Evolutionary conservation across 1,140 invertebrate species (phyloP).

Genomic region (Hylyphantes graminicola): DNA sequence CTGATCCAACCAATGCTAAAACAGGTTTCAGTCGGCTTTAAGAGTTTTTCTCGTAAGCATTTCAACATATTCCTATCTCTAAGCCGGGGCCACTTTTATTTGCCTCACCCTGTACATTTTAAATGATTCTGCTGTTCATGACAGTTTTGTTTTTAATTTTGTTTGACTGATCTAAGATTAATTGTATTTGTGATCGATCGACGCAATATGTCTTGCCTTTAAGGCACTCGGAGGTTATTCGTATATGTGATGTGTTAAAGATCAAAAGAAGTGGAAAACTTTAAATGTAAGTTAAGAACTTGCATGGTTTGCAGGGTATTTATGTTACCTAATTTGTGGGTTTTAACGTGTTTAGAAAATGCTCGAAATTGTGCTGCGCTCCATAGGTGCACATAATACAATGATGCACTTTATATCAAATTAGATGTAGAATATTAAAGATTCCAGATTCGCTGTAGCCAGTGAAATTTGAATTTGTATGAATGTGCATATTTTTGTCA

Average conservation of each 20-base stretch:
- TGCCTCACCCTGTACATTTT: too few relatives aligned
- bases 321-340: conserved; percentile 17
- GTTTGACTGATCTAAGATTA: not conserved
- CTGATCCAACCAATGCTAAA: too few relatives aligned
- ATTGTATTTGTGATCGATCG: conserved; percentile 8
- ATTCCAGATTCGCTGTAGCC: conserved; percentile 34
- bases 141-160: conserved; percentile 15
- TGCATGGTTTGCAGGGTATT: conserved; percentile 51
- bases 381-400: conserved; percentile 44
- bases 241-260: conserved; percentile 47
- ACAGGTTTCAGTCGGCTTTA: too few relatives aligned
- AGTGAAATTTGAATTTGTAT: conserved; percentile 20
- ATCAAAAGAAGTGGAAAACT: conserved; percentile 51
- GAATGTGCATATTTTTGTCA: conserved; percentile 10
- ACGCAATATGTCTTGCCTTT: conserved; percentile 26
- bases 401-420: conserved; percentile 33
- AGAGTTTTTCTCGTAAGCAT: too few relatives aligned
- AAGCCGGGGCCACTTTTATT: too few relatives aligned
- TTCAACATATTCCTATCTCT: too few relatives aligned
- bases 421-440: conserved; percentile 36
- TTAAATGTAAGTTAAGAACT: conserved; percentile 38
- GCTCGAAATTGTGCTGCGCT: conserved; percentile 17
- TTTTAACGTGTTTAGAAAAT: conserved; percentile 16
- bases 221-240: conserved; percentile 29
- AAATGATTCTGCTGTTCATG: conserved; percentile 30